Evolutionary conservation across 2,113 vertebrate genomes (phyloP).

Genomic region (Cyprinodon brontotheroides): DNA sequence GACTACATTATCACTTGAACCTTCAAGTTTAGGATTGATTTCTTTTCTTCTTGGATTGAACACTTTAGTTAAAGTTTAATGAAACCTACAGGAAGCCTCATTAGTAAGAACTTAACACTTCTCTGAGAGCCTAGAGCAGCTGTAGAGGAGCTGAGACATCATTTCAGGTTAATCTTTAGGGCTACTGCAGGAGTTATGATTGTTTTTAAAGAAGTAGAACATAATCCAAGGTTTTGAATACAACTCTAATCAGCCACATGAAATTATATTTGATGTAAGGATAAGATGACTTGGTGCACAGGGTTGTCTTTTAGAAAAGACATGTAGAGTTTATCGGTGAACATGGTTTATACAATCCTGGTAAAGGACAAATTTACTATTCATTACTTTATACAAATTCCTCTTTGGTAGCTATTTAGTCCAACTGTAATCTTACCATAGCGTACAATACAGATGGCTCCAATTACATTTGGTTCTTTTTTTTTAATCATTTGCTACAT

Average conservation of each 20-base stretch:
- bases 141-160: neutral
- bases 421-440: neutral
- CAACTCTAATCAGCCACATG: neutral
- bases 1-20: neutral
- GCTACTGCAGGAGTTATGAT: neutral
- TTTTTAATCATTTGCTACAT: no score
- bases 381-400: neutral
- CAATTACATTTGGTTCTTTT: no score
- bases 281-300: no score
- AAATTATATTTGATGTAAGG: neutral
- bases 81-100: neutral
- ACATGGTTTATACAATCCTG: neutral
- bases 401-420: neutral
- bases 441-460: neutral
- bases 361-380: neutral
- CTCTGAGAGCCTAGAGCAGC: neutral
- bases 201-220: neutral
- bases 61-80: neutral
- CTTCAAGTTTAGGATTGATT: neutral
- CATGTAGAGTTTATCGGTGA: neutral
- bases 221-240: slow-evolving; percentile 2
- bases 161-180: neutral
- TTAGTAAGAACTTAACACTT: neutral
- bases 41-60: no score
- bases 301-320: neutral